Percentiles rank a stretch among this genome's conserved stretches.
These are phyloP conservation scores for Intellagama lesueurii DNA, from an alignment of 2,797 vertebrate genomes.

Conservation along the genomic window DNA sequence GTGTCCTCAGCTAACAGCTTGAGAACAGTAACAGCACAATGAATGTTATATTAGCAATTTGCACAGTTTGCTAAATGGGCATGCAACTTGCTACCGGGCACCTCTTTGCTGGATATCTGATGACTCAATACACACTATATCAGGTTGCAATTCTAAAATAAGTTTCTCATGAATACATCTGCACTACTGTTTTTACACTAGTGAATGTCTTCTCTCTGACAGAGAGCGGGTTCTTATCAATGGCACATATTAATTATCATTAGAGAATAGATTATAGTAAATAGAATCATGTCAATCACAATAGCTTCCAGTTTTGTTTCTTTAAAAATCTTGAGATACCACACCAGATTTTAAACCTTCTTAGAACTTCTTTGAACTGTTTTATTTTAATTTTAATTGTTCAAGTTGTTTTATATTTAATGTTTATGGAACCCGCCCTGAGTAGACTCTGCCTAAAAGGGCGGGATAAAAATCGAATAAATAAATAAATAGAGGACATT, in stretches of 20 bases:
- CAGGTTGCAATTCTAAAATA: conserved; percentile 44
- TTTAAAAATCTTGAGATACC: background rate
- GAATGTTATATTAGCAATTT: conserved; percentile 96
- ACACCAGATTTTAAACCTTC: background rate
- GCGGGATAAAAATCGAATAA: too few species aligned
- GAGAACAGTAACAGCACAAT: conserved; percentile 93
- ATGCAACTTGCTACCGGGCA: conserved; percentile 77
- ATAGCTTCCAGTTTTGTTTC: background rate
- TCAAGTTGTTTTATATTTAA: too few species aligned
- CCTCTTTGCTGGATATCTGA: conserved; percentile 58
- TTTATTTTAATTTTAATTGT: too few species aligned
- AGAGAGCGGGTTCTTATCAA: background rate
- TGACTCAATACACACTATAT: conserved; percentile 49
- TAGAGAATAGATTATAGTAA: conserved; percentile 28
- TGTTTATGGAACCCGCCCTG: too few species aligned
- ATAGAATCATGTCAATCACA: background rate
- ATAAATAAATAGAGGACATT: too few species aligned
- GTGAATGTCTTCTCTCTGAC: conserved; percentile 17
- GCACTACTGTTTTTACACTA: conserved; percentile 46
- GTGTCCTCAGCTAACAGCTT: conserved; percentile 91
- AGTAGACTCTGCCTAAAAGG: too few species aligned
- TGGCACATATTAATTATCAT: conserved; percentile 14
- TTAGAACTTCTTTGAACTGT: too few species aligned
- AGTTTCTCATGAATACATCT: conserved; percentile 10
- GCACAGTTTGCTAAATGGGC: conserved; percentile 87